Evolutionary conservation across 2,797 vertebrate genomes (phyloP), one percentile per base, ranked within the genome.

Genomic region (Microctenopoma steveboyesi): DNA sequence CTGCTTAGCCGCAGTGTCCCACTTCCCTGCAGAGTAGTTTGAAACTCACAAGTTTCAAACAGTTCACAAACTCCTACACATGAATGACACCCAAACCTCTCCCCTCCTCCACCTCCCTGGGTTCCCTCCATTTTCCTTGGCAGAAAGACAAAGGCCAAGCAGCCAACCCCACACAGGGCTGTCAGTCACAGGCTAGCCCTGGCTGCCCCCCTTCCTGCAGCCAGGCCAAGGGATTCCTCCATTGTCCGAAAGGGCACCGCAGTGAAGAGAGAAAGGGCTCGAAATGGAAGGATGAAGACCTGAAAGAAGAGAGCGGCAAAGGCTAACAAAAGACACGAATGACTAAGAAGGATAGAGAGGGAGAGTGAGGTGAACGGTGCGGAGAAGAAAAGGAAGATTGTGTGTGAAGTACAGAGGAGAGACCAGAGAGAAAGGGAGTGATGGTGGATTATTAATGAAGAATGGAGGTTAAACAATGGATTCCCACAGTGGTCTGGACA

Each of bases 101-200:
- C 57, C 60, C 76, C 73, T 46, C 76, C 78, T 77, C 83, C 74
- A 81, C 81, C 74, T 82, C 83, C 84, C 72, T 57, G 66, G 53
- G 67, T 81, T 91, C 88, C 87, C 88, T 89, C 91, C 82, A 88
- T 86, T 88, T 90, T 77, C 68, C 78, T 88, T 85, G 85, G 89
- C 73, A 82, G 51, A 69, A 61, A 83, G 86, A 93, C 91, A 93
- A 93, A 91, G 87, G 74, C 84, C 69, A 51, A 82, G 81, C 81
- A 61, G 79, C 75, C 78, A 85, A 81, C 79, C 72, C 76, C 89
- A 90, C 82, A 88, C 83, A 80, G 85, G 72, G 73, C 87, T 78
- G 90, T 92, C 93, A 89, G 78, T 93, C 91, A 88, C 80, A 70
- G 79, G 76, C 74, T 63, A 25, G 71, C 64, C 52, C 81, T 43